These are phyloP conservation scores for Deilephila elpenor DNA, from an alignment of 2,888 invertebrate species.

Conservation along the genomic window DNA sequence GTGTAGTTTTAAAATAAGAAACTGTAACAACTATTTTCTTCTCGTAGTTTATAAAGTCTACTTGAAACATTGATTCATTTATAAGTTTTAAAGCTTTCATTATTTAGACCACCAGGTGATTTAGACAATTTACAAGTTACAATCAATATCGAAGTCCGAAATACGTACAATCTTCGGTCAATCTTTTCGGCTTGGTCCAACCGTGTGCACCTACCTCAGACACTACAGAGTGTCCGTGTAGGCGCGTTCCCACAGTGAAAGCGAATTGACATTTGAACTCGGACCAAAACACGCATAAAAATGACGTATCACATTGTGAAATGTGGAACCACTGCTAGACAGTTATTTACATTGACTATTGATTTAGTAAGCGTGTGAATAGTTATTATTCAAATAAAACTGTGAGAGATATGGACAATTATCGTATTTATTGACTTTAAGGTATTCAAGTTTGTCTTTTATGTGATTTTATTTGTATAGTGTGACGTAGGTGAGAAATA, in stretches of 20 bases:
- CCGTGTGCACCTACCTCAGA: neutral
- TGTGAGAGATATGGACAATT: neutral
- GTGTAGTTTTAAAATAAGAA: too few relatives aligned
- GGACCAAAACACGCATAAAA: constrained; percentile 29
- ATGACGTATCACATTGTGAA: constrained; percentile 33
- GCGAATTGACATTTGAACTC: constrained; percentile 47
- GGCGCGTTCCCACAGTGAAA: constrained; percentile 43
- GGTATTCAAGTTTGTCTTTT: too few relatives aligned
- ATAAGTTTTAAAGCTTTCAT: too few relatives aligned
- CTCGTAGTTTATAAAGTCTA: too few relatives aligned
- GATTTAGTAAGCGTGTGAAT: constrained; percentile 13
- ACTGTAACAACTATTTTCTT: too few relatives aligned
- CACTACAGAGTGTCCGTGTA: neutral
- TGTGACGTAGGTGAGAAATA: too few relatives aligned
- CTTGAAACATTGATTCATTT: too few relatives aligned
- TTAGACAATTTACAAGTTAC: too few relatives aligned
- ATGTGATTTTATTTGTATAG: too few relatives aligned
- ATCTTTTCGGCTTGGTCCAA: neutral
- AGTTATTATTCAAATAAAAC: neutral
- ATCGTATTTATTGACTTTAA: too few relatives aligned
- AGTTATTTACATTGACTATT: constrained; percentile 4
- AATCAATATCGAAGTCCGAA: too few relatives aligned
- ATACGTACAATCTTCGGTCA: neutral
- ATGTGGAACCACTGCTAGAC: constrained; percentile 22
- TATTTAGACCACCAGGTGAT: too few relatives aligned